Percentiles rank a stretch among this genome's conserved stretches.
These are phyloP conservation scores for Gortyna flavago DNA, from an alignment of 2,888 invertebrate species.

Conservation along the genomic window DNA sequence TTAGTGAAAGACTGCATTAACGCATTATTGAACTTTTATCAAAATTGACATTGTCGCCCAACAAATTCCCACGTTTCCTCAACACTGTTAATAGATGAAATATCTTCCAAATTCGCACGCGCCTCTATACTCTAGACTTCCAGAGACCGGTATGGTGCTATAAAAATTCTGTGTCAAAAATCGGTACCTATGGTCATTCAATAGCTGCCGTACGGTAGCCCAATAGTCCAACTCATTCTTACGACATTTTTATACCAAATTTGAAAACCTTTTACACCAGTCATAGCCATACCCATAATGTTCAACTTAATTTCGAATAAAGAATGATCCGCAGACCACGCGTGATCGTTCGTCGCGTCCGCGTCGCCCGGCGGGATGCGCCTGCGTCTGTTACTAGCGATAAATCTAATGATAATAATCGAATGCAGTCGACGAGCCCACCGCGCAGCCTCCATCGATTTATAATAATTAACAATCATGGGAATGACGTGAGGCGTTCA, in stretches of 20 bases:
- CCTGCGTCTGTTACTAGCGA: slow-evolving; percentile 70
- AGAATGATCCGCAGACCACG: slow-evolving; percentile 33
- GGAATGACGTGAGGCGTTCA: slow-evolving; percentile 80
- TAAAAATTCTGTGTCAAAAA: slow-evolving; percentile 30
- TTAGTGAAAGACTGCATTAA: neutral
- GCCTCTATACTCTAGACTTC: neutral
- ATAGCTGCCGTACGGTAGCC: slow-evolving; percentile 22
- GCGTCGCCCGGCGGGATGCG: slow-evolving; percentile 52
- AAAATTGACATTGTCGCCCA: neutral
- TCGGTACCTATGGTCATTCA: slow-evolving; percentile 14
- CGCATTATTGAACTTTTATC: neutral
- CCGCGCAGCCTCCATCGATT: slow-evolving; percentile 77
- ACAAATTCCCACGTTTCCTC: neutral
- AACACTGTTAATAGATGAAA: neutral
- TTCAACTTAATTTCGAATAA: slow-evolving; percentile 43
- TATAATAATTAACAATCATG: slow-evolving; percentile 85
- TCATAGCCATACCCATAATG: slow-evolving; percentile 7
- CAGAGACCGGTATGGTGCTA: slow-evolving; percentile 16
- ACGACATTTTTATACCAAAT: slow-evolving; percentile 7
- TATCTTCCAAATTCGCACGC: slow-evolving; percentile 16
- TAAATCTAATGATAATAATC: slow-evolving; percentile 87
- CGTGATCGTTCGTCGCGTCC: slow-evolving; percentile 56
- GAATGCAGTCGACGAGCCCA: slow-evolving; percentile 74
- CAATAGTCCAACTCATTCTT: slow-evolving; percentile 4
- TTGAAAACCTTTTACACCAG: slow-evolving; percentile 1